Evolutionary conservation across 1,140 invertebrate species (phyloP).

Genomic region (Habropoda laboriosa): DNA sequence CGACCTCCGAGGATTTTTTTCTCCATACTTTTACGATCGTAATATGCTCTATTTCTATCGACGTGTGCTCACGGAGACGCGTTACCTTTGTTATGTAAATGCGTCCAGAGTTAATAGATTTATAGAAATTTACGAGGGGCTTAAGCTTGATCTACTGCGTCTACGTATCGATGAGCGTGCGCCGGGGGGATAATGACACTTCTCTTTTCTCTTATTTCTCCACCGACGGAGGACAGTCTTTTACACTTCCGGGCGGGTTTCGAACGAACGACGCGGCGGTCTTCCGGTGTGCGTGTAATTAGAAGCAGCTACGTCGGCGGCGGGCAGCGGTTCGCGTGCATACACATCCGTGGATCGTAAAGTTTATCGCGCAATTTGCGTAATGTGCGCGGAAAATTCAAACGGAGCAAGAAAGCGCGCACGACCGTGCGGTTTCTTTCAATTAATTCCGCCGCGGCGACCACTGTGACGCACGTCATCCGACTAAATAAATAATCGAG

Average conservation of each 20-base stretch:
- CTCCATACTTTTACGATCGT: neutral
- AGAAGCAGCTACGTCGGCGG: neutral
- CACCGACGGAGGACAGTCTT: too few species aligned
- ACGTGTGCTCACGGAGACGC: neutral
- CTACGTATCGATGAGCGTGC: neutral
- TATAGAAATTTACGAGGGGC: constrained; percentile 27
- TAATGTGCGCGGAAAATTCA: constrained; percentile 35
- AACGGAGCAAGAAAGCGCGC: constrained; percentile 4
- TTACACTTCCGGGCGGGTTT: neutral
- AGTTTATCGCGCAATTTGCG: constrained; percentile 43
- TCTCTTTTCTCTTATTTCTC: neutral
- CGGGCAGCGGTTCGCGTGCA: neutral
- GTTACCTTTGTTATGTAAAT: neutral
- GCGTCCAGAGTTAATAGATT: constrained; percentile 28
- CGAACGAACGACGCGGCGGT: neutral
- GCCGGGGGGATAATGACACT: neutral
- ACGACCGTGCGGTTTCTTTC: constrained; percentile 23
- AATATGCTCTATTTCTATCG: neutral
- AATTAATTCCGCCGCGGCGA: constrained; percentile 22
- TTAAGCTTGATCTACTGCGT: constrained; percentile 18
- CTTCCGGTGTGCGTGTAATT: constrained; percentile 23
- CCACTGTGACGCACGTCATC: neutral
- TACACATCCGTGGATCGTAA: constrained; percentile 33
- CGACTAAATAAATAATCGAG: constrained; percentile 38
- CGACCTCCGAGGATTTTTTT: too few species aligned